Evolutionary conservation across 1,140 invertebrate genomes (phyloP).

Genomic region (Galleria mellonella): DNA sequence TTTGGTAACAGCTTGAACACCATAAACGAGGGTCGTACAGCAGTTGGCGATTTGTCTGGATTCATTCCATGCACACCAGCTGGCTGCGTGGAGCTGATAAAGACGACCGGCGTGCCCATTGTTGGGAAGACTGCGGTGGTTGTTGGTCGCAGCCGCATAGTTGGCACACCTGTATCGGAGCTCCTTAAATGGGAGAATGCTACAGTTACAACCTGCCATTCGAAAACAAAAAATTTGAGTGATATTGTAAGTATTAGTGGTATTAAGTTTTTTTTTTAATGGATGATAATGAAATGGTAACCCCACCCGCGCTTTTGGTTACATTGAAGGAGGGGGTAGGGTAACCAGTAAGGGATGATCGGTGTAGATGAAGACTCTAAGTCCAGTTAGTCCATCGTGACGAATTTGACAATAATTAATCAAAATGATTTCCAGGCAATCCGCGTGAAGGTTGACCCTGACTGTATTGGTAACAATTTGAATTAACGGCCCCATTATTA

Average conservation of each 20-base stretch:
- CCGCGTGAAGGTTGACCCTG: no score
- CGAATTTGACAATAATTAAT: no score
- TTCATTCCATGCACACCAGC: constrained; percentile 96
- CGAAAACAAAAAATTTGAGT: constrained; percentile 90
- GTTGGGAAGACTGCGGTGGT: constrained; percentile 93
- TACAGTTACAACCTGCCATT: constrained; percentile 98
- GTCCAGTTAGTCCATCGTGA: no score
- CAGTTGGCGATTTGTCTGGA: constrained; percentile 88
- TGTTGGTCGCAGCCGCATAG: constrained; percentile 97
- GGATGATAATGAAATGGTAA: no score
- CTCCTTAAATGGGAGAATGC: constrained; percentile 97
- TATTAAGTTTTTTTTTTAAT: no score
- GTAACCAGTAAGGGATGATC: no score
- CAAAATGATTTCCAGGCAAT: no score
- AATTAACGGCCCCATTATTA: no score
- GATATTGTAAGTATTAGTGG: constrained; percentile 77
- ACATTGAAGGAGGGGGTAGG: no score
- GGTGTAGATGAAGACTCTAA: no score
- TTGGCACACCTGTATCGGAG: constrained; percentile 95
- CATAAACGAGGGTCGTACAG: constrained; percentile 91
- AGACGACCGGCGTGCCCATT: constrained; percentile 85
- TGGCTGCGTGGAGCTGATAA: constrained; percentile 94
- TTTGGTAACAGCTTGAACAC: constrained; percentile 82
- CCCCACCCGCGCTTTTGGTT: no score
- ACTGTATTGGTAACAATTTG: no score